Conservation (phyloP, 1,140 invertebrate species). For the Macrostomum lignano region DNA sequence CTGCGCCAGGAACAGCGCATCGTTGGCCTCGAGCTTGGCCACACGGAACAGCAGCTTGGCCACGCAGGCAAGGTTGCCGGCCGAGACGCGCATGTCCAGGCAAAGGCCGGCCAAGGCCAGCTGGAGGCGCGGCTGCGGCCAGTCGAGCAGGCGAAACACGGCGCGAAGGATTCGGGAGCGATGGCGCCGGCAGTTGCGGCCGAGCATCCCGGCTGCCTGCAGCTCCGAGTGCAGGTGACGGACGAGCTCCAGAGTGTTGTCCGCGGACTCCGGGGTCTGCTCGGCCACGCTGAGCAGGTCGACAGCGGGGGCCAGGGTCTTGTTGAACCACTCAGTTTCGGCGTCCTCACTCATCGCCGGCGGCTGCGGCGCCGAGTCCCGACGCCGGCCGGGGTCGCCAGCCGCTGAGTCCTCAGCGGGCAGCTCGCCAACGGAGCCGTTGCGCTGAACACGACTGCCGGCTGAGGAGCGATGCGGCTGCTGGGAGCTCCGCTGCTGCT, state of each 20-base stretch:
- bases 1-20: conserved; percentile 36
- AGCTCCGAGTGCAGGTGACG: conserved; percentile 20
- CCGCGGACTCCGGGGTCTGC: conserved; percentile 25
- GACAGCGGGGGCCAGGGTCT: too few species aligned
- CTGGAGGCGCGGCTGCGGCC: conserved; percentile 36
- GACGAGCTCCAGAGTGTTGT: conserved; percentile 15
- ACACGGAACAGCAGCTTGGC: conserved; percentile 58
- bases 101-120: conserved; percentile 41
- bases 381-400: too few species aligned
- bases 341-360: too few species aligned
- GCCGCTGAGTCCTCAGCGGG: too few species aligned
- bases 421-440: too few species aligned
- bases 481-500: too few species aligned
- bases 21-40: conserved; percentile 46
- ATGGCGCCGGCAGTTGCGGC: conserved; percentile 16
- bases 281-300: too few species aligned
- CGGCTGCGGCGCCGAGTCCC: too few species aligned
- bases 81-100: conserved; percentile 39
- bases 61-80: conserved; percentile 45
- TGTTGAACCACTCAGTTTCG: too few species aligned
- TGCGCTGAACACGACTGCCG: too few species aligned
- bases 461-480: too few species aligned
- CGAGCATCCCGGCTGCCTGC: conserved; percentile 22
- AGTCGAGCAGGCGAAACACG: conserved; percentile 38
- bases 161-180: conserved; percentile 30